Conservation (phyloP, 2,797 vertebrate species). For the Sebastes jordani region DNA sequence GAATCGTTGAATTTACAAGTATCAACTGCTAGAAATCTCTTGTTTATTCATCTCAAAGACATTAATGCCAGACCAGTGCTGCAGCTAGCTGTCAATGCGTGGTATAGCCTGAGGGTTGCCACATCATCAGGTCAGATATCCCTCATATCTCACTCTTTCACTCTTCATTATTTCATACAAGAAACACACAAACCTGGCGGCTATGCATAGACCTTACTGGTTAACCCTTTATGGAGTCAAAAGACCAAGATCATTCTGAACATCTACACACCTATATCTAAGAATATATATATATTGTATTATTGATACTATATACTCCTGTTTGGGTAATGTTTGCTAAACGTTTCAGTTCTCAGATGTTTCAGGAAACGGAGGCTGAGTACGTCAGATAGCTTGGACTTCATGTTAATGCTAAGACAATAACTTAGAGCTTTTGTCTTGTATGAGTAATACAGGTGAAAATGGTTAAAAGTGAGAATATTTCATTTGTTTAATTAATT, state of each 20-base stretch:
- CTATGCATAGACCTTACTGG: neutral
- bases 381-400: neutral
- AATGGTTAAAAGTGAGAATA: neutral
- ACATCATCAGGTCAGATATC: slow-evolving; percentile 6
- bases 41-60: neutral
- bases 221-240: neutral
- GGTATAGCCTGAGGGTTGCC: neutral
- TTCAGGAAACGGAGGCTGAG: too few relatives aligned
- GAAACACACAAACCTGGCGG: neutral
- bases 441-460: neutral
- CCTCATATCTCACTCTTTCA: neutral
- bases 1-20: neutral
- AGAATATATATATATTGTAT: neutral
- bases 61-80: neutral
- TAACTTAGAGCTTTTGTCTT: neutral
- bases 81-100: neutral
- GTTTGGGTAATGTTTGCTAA: neutral
- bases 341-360: neutral
- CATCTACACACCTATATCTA: neutral
- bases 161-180: neutral
- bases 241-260: neutral
- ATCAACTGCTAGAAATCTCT: neutral
- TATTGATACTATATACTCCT: neutral
- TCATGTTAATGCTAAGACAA: neutral
- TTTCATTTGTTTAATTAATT: neutral